Conservation (phyloP, 2,888 invertebrate genomes). For the Apodemia hepburni region DNA sequence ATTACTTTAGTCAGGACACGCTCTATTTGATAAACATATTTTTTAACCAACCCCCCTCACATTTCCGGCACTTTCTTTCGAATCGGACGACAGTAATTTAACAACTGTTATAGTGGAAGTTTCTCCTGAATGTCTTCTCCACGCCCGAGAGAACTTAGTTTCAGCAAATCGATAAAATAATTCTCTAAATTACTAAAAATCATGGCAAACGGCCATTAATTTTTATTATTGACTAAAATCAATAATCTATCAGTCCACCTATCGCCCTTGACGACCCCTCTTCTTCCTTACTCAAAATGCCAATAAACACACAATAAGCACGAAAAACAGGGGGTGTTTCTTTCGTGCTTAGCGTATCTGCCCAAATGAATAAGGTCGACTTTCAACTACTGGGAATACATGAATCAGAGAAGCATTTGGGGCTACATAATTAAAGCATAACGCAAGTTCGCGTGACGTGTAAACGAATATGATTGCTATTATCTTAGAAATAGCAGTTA, state of each 20-base stretch:
- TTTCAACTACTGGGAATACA: conserved; percentile 42
- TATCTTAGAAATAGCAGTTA: conserved; percentile 18
- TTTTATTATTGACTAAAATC: conserved; percentile 30
- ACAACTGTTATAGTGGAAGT: no score
- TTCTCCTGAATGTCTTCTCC: no score
- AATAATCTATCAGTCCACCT: conserved; percentile 34
- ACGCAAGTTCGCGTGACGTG: conserved; percentile 29
- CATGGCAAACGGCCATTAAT: background rate
- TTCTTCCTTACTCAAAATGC: conserved; percentile 32
- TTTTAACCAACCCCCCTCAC: no score
- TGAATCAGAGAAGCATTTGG: conserved; percentile 37
- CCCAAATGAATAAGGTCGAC: conserved; percentile 36
- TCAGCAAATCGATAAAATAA: no score
- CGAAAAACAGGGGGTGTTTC: background rate
- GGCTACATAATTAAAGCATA: conserved; percentile 38
- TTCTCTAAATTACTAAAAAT: background rate
- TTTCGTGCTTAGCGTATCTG: conserved; percentile 21
- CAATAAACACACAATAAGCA: conserved; percentile 39
- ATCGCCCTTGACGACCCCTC: conserved; percentile 33
- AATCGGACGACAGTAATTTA: no score
- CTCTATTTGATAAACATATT: no score
- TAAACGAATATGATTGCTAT: conserved; percentile 29
- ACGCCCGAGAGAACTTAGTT: no score
- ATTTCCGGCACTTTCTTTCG: no score
- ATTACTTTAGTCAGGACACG: no score